Evolutionary conservation across 2,113 vertebrate genomes (phyloP), one percentile per base, ranked within the genome.

Genomic region (Chaetops frenatus): DNA sequence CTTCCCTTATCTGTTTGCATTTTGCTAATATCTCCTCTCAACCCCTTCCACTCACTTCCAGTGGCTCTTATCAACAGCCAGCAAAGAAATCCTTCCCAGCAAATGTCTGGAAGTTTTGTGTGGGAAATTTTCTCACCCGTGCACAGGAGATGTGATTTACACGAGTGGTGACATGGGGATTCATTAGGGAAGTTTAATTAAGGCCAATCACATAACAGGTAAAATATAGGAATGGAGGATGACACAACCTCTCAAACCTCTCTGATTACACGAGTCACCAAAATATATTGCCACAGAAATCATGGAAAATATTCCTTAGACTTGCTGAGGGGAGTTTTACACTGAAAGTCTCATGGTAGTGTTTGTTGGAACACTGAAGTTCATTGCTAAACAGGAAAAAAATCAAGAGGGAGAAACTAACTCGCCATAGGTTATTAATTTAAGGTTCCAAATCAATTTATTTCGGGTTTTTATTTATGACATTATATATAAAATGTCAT

Each of bases 1-100:
- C 89, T 96, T 85, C 22, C 87, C 91, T 96, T 97, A 96, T 97
- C 96, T 97, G 77, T 92, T 97, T 96, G 90, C 69, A 31, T 96
- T 97, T 95, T 93, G 94, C n/a, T 90, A 93, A 90, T 95, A 87
- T 96, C 88, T 66, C 77, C 87, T 76, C 92, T 92, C 94, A 86
- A 51, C 27, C 84, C 77, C 66, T 97, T 95, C 86, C 38, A 16
- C 74, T 94, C 27, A 2, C 93, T 96, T 96, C 85, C 96, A 96
- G 96, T 33, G 87, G 65, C 67, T 89, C 78, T 95, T 97, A 96
- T 96, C 97, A 96, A 88, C 86, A 70, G 92, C 86, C 51, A 94
- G 85, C 95, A 97, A 91, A 88, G 84, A 92, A 82, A 92, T 95
- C 93, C 58, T 85, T 86, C 87, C 88, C 21, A 6, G 78, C 44